Evolutionary conservation across 2,888 invertebrate species (phyloP).

Genomic region (Nephrotoma guestfalica): DNA sequence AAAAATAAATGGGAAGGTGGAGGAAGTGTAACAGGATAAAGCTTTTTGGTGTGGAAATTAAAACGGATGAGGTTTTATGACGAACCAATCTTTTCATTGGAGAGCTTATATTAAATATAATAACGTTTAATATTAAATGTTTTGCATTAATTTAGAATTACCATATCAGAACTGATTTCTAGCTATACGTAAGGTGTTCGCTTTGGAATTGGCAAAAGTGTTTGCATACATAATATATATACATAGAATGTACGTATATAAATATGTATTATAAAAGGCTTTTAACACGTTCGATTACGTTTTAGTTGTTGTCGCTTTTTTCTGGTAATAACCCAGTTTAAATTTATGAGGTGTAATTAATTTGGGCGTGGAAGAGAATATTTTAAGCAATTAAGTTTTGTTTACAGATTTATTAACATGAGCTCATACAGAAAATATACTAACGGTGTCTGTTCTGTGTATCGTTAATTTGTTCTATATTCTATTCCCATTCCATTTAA

Average conservation of each 20-base stretch:
- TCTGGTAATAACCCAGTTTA: neutral
- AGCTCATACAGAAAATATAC: too few relatives aligned
- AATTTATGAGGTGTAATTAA: neutral
- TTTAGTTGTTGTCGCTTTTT: neutral
- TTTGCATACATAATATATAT: neutral
- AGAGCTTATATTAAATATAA: neutral
- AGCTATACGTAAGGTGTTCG: neutral
- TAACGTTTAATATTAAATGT: neutral
- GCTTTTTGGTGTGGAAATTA: neutral
- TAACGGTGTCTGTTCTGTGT: too few relatives aligned
- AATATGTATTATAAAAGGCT: neutral
- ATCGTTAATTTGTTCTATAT: too few relatives aligned
- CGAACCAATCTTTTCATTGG: neutral
- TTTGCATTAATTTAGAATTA: neutral
- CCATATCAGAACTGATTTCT: neutral
- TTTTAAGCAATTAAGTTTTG: too few relatives aligned
- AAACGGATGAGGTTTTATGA: neutral
- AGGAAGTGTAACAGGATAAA: neutral
- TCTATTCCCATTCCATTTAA: too few relatives aligned
- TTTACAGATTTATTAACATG: too few relatives aligned
- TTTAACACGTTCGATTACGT: neutral
- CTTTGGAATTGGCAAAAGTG: neutral
- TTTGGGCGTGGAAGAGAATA: neutral
- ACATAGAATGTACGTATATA: neutral
- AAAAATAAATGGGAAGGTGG: neutral